Base-by-base conservation (phyloP, 1,140 invertebrate species). In the Venturia canescens region DNA sequence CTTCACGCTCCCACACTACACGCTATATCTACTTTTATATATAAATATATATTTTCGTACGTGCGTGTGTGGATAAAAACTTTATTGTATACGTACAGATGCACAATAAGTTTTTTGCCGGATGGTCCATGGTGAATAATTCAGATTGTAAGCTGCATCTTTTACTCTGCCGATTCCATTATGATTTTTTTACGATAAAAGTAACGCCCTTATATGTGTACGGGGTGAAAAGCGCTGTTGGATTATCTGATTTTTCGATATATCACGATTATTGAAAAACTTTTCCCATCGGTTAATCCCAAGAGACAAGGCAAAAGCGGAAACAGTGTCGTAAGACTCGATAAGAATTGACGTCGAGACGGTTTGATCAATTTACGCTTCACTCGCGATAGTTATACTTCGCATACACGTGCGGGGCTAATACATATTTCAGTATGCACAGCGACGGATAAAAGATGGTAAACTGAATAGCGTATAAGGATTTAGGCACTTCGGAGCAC, bases 1-100 rank as follows among this genome's bases (percentile, higher is more conserved):
- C 72, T 70, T 16, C 48, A 69, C 67, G 71, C 66, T 78, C n/a
- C n/a, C 74, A 57, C 27, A 5, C 50, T 60, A 60, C 53, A 57
- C 71, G 71, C 78, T 4, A 7, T 66, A 27, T 26, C 4, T 66
- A 66, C n/a, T n/a, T 27, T 29, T 6, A 66, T 27, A 27, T 66
- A 66, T 23, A 66, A 23, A n/a, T 15, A 3, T 11, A 23, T 15
- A n/a, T n/a, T n/a, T n/a, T n/a, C n/a, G n/a, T n/a, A n/a, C n/a
- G n/a, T n/a, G n/a, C n/a, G 23, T 44, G 11, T 44, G 1, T 44
- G 38, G 7, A 44, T 11, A 44, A 44, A 44, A 44, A 44, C 5
- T 44, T 9, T 9, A 13, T 11, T 44, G 38, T 44, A 44, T 44
- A 9, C 2, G 38, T 44, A 44, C 13, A n/a, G n/a, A 44, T 44